These are phyloP conservation scores for Athripsodes cinereus DNA, from an alignment of 2,888 invertebrate species.

Conservation along the genomic window DNA sequence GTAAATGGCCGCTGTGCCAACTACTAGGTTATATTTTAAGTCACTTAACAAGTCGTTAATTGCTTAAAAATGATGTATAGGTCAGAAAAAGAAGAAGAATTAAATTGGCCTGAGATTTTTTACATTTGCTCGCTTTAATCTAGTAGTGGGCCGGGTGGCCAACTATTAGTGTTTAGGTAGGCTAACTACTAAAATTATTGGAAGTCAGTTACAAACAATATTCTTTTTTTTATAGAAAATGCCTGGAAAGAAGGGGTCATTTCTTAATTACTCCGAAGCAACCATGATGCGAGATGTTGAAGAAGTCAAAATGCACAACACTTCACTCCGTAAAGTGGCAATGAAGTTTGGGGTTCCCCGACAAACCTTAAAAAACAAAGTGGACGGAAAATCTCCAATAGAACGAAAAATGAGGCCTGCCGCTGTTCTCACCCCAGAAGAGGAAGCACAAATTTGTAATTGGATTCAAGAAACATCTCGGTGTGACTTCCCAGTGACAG, in stretches of 20 bases:
- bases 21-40: background rate
- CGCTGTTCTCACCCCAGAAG: conserved; percentile 24
- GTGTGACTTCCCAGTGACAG: conserved; percentile 27
- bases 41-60: background rate
- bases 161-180: conserved; percentile 5
- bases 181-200: conserved; percentile 3
- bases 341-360: conserved; percentile 23
- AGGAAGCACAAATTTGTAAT: conserved; percentile 25
- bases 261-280: background rate
- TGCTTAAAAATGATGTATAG: background rate
- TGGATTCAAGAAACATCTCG: conserved; percentile 25
- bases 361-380: conserved; percentile 20
- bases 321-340: background rate
- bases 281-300: background rate
- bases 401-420: conserved; percentile 28
- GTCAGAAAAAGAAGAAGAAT: background rate
- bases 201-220: background rate
- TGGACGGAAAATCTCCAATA: conserved; percentile 7
- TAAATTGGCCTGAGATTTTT: background rate
- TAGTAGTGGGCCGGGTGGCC: background rate
- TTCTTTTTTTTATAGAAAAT: background rate
- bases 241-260: conserved; percentile 1
- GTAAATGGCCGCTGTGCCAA: background rate
- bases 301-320: background rate
- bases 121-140: background rate